Base-by-base conservation (phyloP, 2,888 invertebrate genomes). In the Chloromyia formosa region DNA sequence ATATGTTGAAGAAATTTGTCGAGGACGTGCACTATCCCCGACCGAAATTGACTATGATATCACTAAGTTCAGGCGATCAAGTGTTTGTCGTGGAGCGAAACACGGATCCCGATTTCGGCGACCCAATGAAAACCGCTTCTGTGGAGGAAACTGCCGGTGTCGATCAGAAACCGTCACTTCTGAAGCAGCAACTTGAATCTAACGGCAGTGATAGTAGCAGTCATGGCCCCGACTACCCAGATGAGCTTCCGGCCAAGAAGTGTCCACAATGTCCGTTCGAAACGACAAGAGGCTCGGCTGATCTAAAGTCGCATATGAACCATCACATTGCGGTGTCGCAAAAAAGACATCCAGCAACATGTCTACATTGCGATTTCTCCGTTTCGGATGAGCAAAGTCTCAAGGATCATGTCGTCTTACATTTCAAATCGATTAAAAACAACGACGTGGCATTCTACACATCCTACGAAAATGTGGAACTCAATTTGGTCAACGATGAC, bases 251-350 rank as follows among this genome's bases (percentile, higher is more conserved):
- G 12, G 35, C 40, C 49, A 77, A 78, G 45, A 83, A 83, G 74
- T 95, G 95, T 84, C 87, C 91, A 73, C 86, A 92, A 78, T 96
- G 96, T 83, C 95, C 95, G 0, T 95, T 93, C 82, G 90, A 91
- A 53, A 93, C 92, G 81, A 88, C 89, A 71, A n/a, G 71, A 35
- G 88, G 93, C 12, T 89, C 90, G 78, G 92, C 93, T 80, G 90
- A 92, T 1, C 88, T 94, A 22, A 90, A 90, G 77, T 91, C 91
- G 80, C 96, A 96, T 83, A 88, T 91, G 78, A 90, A 90, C 81
- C 88, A 93, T 76, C 95, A 96, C 82, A 86, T 87, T 10, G 88
- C 90, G 81, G 85, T 90, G 10, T 88, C 89, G 4, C 90, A 89
- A 61, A 84, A 84, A 0, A 85, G 86, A 64, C 89, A 89, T 78